Evolutionary conservation across 2,797 vertebrate species (phyloP).

Genomic region (Ctenopoma multispine): DNA sequence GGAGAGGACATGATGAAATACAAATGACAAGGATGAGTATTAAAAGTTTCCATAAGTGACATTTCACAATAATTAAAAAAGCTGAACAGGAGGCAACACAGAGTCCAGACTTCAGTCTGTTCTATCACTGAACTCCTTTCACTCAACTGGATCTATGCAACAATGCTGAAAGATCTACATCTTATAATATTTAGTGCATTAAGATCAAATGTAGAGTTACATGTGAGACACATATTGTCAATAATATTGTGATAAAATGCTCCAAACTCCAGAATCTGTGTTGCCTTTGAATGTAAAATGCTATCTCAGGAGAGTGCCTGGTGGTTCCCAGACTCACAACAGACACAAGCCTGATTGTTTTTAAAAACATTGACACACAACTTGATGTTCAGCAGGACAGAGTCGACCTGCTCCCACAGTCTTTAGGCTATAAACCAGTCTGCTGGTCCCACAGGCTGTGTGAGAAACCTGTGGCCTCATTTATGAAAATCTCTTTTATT

Average conservation of each 20-base stretch:
- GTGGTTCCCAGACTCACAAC: conserved; percentile 47
- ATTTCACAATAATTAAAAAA: conserved; percentile 67
- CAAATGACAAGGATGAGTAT: conserved; percentile 65
- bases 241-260: conserved; percentile 35
- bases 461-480: conserved; percentile 57
- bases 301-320: conserved; percentile 53
- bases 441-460: conserved; percentile 60
- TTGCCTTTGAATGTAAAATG: conserved; percentile 66
- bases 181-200: conserved; percentile 39
- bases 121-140: conserved; percentile 19
- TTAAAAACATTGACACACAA: conserved; percentile 49
- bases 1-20: conserved; percentile 68
- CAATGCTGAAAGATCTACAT: conserved; percentile 27
- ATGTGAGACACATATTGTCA: conserved; percentile 39
- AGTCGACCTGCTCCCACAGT: conserved; percentile 65
- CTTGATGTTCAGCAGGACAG: conserved; percentile 64
- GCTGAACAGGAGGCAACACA: conserved; percentile 59
- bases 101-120: conserved; percentile 51
- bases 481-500: conserved; percentile 58
- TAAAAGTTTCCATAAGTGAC: conserved; percentile 64
- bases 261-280: conserved; percentile 61
- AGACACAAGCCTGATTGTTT: conserved; percentile 50
- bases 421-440: conserved; percentile 60
- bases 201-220: conserved; percentile 33
- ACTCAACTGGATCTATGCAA: conserved; percentile 13